phyloP scores from a whole-genome alignment of 2,797 vertebrate genomes.

The Gallirallus australis region DNA sequence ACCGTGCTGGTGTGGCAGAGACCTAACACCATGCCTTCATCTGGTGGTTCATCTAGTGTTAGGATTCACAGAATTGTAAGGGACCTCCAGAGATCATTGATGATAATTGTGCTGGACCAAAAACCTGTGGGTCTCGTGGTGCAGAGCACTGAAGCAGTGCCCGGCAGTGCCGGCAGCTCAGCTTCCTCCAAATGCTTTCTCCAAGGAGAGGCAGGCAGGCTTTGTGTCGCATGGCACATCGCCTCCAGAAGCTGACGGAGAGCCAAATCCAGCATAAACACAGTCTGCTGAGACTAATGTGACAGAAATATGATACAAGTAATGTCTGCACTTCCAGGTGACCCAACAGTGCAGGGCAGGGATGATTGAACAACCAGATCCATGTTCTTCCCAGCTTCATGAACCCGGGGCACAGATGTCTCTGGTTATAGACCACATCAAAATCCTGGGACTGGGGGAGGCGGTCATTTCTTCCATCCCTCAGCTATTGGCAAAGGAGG shows the following conservation, averaged over 20 bases:
- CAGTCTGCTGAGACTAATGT: background rate
- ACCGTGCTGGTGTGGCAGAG: background rate
- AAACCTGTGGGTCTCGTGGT: accelerated
- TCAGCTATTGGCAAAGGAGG: background rate
- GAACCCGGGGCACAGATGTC: background rate
- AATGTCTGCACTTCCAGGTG: background rate
- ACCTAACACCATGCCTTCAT: accelerated
- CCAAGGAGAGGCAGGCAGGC: accelerated
- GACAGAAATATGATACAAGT: background rate
- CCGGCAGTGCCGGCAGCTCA: background rate
- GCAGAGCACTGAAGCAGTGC: background rate
- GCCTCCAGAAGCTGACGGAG: background rate
- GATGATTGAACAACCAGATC: background rate
- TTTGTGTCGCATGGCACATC: background rate
- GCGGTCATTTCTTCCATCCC: background rate
- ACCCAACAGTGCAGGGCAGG: accelerated
- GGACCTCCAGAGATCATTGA: no score
- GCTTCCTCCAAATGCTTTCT: background rate
- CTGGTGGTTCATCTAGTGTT: background rate
- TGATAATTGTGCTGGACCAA: background rate
- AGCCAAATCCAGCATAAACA: background rate
- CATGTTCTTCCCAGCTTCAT: accelerated
- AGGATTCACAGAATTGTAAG: background rate
- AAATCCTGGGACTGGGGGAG: background rate
- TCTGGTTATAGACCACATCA: background rate